Base-by-base conservation (phyloP, 2,888 invertebrate genomes). In the Lucinisca nassula region DNA sequence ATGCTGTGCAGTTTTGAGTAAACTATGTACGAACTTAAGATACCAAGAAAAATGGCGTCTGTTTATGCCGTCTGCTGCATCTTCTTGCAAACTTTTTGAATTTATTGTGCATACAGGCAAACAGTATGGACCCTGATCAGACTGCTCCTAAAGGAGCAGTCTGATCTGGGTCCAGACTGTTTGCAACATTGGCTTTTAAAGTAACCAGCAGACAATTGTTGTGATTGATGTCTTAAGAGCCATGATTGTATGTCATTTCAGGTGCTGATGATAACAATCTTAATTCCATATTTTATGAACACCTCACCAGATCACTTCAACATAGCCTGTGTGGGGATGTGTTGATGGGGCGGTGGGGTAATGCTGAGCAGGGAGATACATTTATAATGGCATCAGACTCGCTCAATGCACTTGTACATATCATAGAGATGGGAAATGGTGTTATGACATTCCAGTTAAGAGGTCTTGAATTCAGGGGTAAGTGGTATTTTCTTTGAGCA, bases 251-350 rank as follows among this genome's bases (percentile, higher is more conserved):
- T 61, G 6, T 21, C 30, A 2, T 67, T 35, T 35, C 91, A 94
- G 96, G 96, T 88, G 97, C 98, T 93, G 99, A 99, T 95, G 99
- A 99, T 96, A 99, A 99, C 96, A 99, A 99, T 96, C 96, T 99
- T 79, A 99, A 99, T 96, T 99, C 99, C 0, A 99, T 99, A 95
- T 99, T 99, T 97, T 99, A 99, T 96, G 99, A 99, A 96, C 99
- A 99, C 96, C 97, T 99, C 77, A 99, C 99, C 0, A 97, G 99
- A 4, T 99, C 99, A 1, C 97, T 99, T 87, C 99, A 99, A 95
- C 98, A 99, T 96, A 99, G 98, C 45, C 97, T 99, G 8, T 99
- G 98, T 96, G 96, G 96, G 0, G 96, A 96, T 88, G 87, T 96
- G 79, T 88, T 95, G 92, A 89, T 96, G 92, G 96, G 96, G 0